Percentiles rank a stretch among this genome's conserved stretches.
These are phyloP conservation scores for Nymphalis polychloros DNA, from an alignment of 2,888 invertebrate genomes.

Conservation along the genomic window DNA sequence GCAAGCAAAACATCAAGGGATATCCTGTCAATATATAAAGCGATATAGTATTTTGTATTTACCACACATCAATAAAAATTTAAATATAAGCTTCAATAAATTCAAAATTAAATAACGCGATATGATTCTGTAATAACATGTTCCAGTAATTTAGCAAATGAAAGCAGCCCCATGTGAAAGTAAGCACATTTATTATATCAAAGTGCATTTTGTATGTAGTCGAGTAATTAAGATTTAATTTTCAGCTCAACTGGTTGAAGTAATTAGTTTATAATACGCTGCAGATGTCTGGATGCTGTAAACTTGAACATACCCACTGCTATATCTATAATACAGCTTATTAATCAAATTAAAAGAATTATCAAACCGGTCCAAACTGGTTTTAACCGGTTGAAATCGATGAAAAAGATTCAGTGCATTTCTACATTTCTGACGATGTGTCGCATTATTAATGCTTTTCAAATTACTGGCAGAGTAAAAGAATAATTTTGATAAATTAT, in stretches of 20 bases:
- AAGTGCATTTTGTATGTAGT: slow-evolving; percentile 36
- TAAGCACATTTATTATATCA: slow-evolving; percentile 28
- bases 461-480: no score
- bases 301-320: background rate
- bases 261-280: slow-evolving; percentile 35
- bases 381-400: background rate
- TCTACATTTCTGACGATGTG: no score
- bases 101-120: slow-evolving; percentile 3
- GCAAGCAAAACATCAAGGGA: no score
- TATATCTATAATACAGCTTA: background rate
- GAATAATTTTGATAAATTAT: no score
- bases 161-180: slow-evolving; percentile 16
- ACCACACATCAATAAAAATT: background rate
- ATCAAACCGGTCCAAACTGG: background rate
- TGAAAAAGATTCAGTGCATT: no score
- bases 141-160: slow-evolving; percentile 6
- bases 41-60: background rate
- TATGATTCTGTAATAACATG: background rate
- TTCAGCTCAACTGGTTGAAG: slow-evolving; percentile 37
- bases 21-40: no score
- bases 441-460: no score
- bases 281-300: slow-evolving; percentile 3
- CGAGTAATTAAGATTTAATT: slow-evolving; percentile 40
- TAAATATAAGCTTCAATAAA: background rate
- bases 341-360: background rate